Evolutionary conservation across 1,140 invertebrate species (phyloP).

Genomic region (Physella acuta): DNA sequence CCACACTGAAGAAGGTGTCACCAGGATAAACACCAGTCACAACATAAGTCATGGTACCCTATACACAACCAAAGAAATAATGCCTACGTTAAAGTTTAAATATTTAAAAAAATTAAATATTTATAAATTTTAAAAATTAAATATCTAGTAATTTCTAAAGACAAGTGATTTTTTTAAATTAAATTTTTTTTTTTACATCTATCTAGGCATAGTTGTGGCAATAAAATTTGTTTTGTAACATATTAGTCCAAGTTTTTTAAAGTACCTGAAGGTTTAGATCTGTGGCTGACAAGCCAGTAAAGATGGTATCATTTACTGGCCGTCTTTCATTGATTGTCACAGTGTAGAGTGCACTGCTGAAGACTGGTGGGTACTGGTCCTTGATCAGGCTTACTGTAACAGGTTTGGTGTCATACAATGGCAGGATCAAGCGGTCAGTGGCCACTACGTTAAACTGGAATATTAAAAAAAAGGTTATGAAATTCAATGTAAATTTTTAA

Average conservation of each 20-base stretch:
- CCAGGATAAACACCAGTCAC: conserved; percentile 42
- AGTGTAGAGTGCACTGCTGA: conserved; percentile 1
- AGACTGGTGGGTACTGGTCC: conserved; percentile 18
- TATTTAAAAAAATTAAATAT: not conserved
- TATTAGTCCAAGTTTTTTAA: too few species aligned
- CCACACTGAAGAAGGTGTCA: conserved; percentile 42
- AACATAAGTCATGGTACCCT: conserved; percentile 43
- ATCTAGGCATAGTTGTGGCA: too few species aligned
- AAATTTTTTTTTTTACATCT: too few species aligned
- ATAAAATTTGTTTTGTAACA: too few species aligned
- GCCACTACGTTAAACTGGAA: conserved; percentile 15
- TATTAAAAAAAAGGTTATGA: not conserved
- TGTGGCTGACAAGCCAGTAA: conserved; percentile 20
- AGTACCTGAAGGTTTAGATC: conserved; percentile 20
- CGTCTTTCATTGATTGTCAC: conserved; percentile 29
- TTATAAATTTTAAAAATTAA: not conserved
- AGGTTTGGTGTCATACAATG: not conserved
- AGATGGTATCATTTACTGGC: conserved; percentile 25
- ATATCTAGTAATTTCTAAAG: too few species aligned
- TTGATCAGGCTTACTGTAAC: not conserved
- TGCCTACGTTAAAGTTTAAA: not conserved
- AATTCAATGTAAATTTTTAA: not conserved
- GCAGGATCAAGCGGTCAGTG: not conserved
- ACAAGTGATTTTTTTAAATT: too few species aligned
- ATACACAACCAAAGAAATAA: conserved; percentile 10